These are phyloP conservation scores for Chrysopilus asiliformis DNA, from an alignment of 2,888 invertebrate genomes.

Conservation along the genomic window DNA sequence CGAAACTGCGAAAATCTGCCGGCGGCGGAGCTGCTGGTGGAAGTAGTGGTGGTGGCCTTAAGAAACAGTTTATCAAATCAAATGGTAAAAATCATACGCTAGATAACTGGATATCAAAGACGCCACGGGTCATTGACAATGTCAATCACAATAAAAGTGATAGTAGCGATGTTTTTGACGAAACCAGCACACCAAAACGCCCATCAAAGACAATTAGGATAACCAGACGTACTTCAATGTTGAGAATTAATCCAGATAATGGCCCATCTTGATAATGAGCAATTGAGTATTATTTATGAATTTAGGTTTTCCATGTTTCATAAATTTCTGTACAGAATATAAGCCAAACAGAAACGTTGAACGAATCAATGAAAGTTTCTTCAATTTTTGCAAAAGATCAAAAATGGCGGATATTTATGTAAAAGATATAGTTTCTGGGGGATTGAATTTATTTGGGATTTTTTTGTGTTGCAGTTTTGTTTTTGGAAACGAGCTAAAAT, in stretches of 20 bases:
- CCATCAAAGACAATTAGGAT: background rate
- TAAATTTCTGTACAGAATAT: too few species aligned
- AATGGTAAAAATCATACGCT: constrained; percentile 15
- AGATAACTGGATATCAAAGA: constrained; percentile 18
- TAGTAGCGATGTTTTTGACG: constrained; percentile 1
- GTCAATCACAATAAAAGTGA: constrained; percentile 1
- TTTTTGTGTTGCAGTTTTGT: too few species aligned
- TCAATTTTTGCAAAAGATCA: too few species aligned
- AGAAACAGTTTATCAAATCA: constrained; percentile 1
- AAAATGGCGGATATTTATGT: too few species aligned
- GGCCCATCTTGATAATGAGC: constrained; percentile 15
- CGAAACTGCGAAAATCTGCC: background rate
- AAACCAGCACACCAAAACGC: constrained; percentile 8
- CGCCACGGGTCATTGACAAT: constrained; percentile 13
- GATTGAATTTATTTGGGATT: too few species aligned
- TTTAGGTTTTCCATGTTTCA: too few species aligned
- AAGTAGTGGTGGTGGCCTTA: background rate
- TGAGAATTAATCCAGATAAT: constrained; percentile 13
- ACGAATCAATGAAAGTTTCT: too few species aligned
- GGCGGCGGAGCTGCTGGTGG: background rate
- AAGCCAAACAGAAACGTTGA: too few species aligned
- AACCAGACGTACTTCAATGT: constrained; percentile 11
- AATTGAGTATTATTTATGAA: too few species aligned
- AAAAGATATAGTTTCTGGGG: too few species aligned
- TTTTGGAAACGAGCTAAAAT: too few species aligned